Evolutionary conservation across 2,888 invertebrate genomes (phyloP).

Genomic region (Augochlorella aurata): DNA sequence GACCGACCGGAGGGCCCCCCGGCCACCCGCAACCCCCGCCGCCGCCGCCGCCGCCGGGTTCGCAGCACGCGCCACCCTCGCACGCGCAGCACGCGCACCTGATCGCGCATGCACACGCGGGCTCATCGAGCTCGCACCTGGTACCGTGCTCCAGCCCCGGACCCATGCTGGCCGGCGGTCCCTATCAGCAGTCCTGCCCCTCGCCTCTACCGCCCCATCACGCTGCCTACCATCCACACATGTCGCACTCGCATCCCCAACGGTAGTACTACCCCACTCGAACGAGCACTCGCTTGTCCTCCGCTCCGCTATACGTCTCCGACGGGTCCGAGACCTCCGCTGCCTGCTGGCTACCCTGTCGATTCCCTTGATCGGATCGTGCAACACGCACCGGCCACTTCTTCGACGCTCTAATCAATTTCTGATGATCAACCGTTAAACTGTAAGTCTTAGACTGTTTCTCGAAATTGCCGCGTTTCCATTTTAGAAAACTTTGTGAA

Average conservation of each 20-base stretch:
- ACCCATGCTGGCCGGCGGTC: slow-evolving; percentile 86
- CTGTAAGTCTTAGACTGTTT: too few species aligned
- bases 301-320: slow-evolving; percentile 26
- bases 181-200: slow-evolving; percentile 86
- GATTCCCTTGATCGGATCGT: slow-evolving; percentile 18
- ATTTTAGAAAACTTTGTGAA: too few species aligned
- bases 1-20: slow-evolving; percentile 68
- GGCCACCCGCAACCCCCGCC: slow-evolving; percentile 82
- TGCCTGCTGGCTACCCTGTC: slow-evolving; percentile 26
- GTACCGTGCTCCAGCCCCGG: slow-evolving; percentile 87
- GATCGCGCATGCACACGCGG: slow-evolving; percentile 85
- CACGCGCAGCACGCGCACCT: slow-evolving; percentile 85
- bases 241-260: slow-evolving; percentile 90
- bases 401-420: too few species aligned
- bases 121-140: slow-evolving; percentile 82
- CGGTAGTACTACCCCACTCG: slow-evolving; percentile 85
- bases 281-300: slow-evolving; percentile 39
- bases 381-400: too few species aligned
- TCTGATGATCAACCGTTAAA: too few species aligned
- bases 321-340: slow-evolving; percentile 15
- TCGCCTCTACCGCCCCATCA: slow-evolving; percentile 88
- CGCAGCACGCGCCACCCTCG: slow-evolving; percentile 82
- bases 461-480: too few species aligned
- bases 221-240: slow-evolving; percentile 85
- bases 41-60: slow-evolving; percentile 84